Percentiles rank a stretch among this genome's conserved stretches.
Conservation (phyloP, 1,140 invertebrate genomes). For the Bombus breviceps region DNA sequence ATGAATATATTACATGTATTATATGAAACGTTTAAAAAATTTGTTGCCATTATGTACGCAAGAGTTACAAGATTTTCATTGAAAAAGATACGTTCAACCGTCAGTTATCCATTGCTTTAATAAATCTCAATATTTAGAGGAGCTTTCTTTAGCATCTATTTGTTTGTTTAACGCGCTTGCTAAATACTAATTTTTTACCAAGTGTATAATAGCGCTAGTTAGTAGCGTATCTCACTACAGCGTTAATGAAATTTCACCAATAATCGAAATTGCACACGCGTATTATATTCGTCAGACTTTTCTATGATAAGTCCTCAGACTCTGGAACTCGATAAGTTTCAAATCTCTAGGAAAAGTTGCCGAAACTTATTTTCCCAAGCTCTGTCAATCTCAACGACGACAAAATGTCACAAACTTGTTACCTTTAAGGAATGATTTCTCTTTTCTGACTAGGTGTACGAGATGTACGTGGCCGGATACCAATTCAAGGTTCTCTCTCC, state of each 20-base stretch:
- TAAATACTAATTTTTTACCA: background rate
- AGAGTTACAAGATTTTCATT: too few species aligned
- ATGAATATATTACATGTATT: too few species aligned
- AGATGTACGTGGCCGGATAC: constrained; percentile 96
- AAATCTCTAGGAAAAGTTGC: fast-evolving
- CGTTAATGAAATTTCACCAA: background rate
- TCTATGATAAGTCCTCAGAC: too few species aligned
- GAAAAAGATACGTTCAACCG: background rate
- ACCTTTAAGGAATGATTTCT: background rate
- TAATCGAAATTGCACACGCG: too few species aligned
- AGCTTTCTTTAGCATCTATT: background rate
- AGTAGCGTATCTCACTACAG: too few species aligned
- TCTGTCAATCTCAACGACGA: background rate
- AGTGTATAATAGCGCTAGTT: too few species aligned
- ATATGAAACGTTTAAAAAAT: background rate
- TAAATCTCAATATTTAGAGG: background rate
- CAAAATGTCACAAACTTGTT: too few species aligned
- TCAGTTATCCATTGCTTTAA: background rate
- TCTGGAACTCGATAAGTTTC: background rate
- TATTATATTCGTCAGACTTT: too few species aligned
- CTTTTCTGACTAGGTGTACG: constrained; percentile 90
- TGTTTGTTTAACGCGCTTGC: background rate
- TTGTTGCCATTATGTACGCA: background rate
- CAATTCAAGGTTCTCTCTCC: constrained; percentile 94
- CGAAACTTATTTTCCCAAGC: background rate